A percentile compares a stretch with the other conserved stretches of the same genome.
Conservation (phyloP, 2,888 invertebrate species). For the Drosophila infuscata region DNA sequence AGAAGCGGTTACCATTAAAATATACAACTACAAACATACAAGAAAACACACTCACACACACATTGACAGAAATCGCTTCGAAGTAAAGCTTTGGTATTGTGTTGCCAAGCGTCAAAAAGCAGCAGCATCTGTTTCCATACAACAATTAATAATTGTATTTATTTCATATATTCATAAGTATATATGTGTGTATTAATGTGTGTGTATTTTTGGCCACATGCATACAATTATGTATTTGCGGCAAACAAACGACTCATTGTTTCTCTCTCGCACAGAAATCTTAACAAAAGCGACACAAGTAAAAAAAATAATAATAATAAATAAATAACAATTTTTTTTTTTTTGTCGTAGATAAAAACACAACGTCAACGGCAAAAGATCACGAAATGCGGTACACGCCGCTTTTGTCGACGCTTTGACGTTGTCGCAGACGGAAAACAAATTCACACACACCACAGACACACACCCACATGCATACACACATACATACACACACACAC, state of each 20-base stretch:
- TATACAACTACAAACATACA: slow-evolving; percentile 39
- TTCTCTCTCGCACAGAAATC: slow-evolving; percentile 42
- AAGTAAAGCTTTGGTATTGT: slow-evolving; percentile 32
- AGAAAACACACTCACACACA: slow-evolving; percentile 29
- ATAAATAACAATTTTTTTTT: slow-evolving; percentile 43
- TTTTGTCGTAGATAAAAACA: slow-evolving; percentile 61
- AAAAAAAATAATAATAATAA: slow-evolving; percentile 42
- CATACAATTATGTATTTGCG: slow-evolving; percentile 49
- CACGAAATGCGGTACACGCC: slow-evolving; percentile 70
- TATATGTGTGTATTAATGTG: slow-evolving; percentile 10
- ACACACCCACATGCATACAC: slow-evolving; percentile 22
- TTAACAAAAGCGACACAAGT: slow-evolving; percentile 31
- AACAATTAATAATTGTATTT: slow-evolving; percentile 42
- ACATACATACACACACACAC: slow-evolving; percentile 18
- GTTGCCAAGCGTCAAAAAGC: slow-evolving; percentile 62
- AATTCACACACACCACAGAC: slow-evolving; percentile 44
- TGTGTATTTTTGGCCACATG: slow-evolving; percentile 11
- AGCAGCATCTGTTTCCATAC: slow-evolving; percentile 44
- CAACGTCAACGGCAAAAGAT: slow-evolving; percentile 75
- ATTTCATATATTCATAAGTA: not conserved
- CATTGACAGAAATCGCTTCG: slow-evolving; percentile 30
- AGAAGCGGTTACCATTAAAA: slow-evolving; percentile 42
- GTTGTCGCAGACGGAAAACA: slow-evolving; percentile 73
- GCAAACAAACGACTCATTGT: slow-evolving; percentile 55
- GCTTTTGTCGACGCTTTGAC: slow-evolving; percentile 45